These are phyloP conservation scores for Crotalus tigris DNA, from an alignment of 2,113 vertebrate species.

Conservation along the genomic window DNA sequence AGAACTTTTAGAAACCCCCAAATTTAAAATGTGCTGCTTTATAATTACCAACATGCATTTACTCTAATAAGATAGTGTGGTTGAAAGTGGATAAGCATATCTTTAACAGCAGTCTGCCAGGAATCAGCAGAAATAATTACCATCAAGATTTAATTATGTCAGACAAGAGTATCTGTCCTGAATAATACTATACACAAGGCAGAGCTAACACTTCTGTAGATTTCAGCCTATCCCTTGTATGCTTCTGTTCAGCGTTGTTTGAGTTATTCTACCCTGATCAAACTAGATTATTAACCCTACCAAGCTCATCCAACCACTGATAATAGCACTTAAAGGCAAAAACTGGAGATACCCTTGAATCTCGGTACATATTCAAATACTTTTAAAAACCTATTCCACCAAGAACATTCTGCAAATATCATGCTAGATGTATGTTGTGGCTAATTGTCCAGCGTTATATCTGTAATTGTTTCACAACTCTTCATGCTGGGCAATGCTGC, in stretches of 20 bases:
- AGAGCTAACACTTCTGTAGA: slow-evolving; percentile 48
- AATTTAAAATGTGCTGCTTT: slow-evolving; percentile 61
- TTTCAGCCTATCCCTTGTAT: slow-evolving; percentile 53
- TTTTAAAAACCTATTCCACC: not conserved
- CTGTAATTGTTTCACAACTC: not conserved
- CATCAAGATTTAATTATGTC: slow-evolving; percentile 74
- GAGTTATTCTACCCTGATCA: slow-evolving; percentile 47
- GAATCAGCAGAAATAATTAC: slow-evolving; percentile 71
- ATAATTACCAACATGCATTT: slow-evolving; percentile 67
- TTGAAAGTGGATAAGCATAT: slow-evolving; percentile 69
- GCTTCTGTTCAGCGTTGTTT: slow-evolving; percentile 50
- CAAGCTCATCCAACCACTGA: slow-evolving; percentile 42
- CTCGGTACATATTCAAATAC: not conserved
- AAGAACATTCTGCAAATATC: not conserved
- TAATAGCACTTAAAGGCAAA: slow-evolving; percentile 20
- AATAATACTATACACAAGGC: slow-evolving; percentile 57
- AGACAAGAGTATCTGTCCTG: slow-evolving; percentile 66
- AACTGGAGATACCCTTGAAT: not conserved
- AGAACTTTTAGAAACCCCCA: slow-evolving; percentile 54
- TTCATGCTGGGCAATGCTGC: not conserved
- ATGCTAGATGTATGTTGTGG: not conserved
- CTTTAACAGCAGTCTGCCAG: slow-evolving; percentile 66
- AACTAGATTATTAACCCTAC: slow-evolving; percentile 51
- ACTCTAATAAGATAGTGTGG: slow-evolving; percentile 69
- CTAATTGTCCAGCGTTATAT: not conserved